Conservation (phyloP, 37 sponge, comb jelly and placozoan species). For the Cliona cf. orientalis region DNA sequence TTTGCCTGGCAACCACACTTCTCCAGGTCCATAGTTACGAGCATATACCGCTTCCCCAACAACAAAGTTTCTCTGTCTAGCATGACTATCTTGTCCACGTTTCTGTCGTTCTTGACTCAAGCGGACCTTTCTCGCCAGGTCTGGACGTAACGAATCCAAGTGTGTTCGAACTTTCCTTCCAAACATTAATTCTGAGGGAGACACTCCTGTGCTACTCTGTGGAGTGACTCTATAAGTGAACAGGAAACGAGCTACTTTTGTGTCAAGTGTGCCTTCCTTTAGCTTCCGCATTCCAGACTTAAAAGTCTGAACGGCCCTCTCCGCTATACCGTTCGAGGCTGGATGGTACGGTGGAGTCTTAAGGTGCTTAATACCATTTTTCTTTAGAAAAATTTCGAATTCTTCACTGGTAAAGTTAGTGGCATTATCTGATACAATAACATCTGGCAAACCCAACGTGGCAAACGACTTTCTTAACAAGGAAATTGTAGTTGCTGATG, state of each 20-base stretch:
- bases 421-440: too few species aligned
- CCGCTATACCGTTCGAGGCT: too few species aligned
- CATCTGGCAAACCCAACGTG: conserved; percentile 2
- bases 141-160: not conserved
- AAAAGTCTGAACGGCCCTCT: conserved; percentile 38
- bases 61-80: conserved; percentile 1
- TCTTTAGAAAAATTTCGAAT: too few species aligned
- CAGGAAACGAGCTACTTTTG: conserved; percentile 10
- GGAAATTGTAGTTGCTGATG: conserved; percentile 14
- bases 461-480: conserved; percentile 6
- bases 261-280: not conserved
- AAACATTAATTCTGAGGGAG: conserved; percentile 3
- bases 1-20: conserved; percentile 22
- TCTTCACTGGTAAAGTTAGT: too few species aligned
- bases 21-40: conserved; percentile 10
- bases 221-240: conserved; percentile 31
- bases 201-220: conserved; percentile 13
- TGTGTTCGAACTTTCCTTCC: conserved; percentile 21
- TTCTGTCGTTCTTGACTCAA: conserved; percentile 16
- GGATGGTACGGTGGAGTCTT: too few species aligned
- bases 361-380: conserved; percentile 25
- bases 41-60: conserved; percentile 26
- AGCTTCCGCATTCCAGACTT: conserved; percentile 10
- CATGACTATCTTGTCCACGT: conserved; percentile 1
- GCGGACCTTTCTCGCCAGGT: not conserved